These are phyloP conservation scores for Diachrysia chrysitis DNA, from an alignment of 2,888 invertebrate species.

Conservation along the genomic window DNA sequence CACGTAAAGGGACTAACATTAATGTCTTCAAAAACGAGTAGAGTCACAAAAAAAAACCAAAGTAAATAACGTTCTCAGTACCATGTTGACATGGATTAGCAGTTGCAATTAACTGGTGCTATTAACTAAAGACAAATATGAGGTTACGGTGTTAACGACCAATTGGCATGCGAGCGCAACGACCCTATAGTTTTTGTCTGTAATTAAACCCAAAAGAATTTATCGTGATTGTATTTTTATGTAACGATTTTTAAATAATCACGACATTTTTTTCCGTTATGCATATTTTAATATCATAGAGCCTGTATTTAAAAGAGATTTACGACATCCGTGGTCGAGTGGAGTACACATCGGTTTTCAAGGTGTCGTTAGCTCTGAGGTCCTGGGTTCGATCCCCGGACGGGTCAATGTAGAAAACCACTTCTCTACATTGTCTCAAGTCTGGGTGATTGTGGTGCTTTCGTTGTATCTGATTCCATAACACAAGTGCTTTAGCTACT, in stretches of 20 bases:
- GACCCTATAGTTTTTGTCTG: conserved; percentile 11
- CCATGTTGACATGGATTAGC: conserved; percentile 31
- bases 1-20: too few species aligned
- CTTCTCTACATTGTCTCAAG: too few species aligned
- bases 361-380: too few species aligned
- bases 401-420: too few species aligned
- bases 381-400: too few species aligned
- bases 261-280: background rate
- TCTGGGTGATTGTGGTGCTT: too few species aligned
- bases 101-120: conserved; percentile 49
- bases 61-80: background rate
- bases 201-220: background rate
- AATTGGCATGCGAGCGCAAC: conserved; percentile 62
- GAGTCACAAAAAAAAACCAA: background rate
- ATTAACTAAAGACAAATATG: conserved; percentile 66
- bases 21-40: too few species aligned
- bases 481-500: too few species aligned
- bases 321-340: too few species aligned
- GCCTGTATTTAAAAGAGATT: too few species aligned
- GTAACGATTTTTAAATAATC: background rate
- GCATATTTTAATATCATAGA: background rate
- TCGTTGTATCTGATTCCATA: too few species aligned
- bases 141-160: conserved; percentile 57
- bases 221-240: conserved; percentile 6
- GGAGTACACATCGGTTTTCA: too few species aligned